Evolutionary conservation across 2,797 vertebrate species (phyloP), one percentile per base, ranked within the genome.

Genomic region (Lates japonicus): DNA sequence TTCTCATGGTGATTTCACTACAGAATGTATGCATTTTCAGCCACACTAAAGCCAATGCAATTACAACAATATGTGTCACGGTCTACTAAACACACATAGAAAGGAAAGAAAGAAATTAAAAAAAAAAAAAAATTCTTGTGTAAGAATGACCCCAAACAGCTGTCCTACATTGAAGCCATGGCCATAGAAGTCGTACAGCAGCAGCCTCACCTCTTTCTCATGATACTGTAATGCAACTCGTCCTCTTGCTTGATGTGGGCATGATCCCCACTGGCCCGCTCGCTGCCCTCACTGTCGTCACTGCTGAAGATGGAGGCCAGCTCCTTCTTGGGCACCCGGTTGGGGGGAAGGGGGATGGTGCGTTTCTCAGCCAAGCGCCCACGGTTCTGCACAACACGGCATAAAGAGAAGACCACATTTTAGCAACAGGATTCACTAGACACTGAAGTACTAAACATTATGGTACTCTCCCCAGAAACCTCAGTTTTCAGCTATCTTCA

Each of bases 341-440:
- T 96, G 16, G 98, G 96, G 16, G 98, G 97, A 67, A 98, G 93
- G 22, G 97, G 97, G 68, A 97, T 96, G 0, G 97, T 98, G 78
- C 98, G 97, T 94, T 99, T 99, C 92, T 99, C 98, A 33, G 98
- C 98, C 93, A 99, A 93, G 63, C 98, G 98, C 48, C 98, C 98
- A 68, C 98, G 98, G 91, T 99, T 99, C 98, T 99, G 93, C 65
- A 85, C 73, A 81, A 74, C 52, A 81, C 74, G 55, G 85, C 59
- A 84, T 44, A 83, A 51, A 70, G 46, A 74, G 76, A 63, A 77
- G 60, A 68, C 17, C 72, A 73, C 70, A 84, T 39, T 76, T 90
- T 41, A 94, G 73, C 49, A 65, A 79, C 42, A 82, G 20, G 29
- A 75, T 71, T 84, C 19, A 35, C 39, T 22, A 20, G 20, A 69